These are phyloP conservation scores for Aporophyla nigra DNA, from an alignment of 2,888 invertebrate genomes.

Conservation along the genomic window DNA sequence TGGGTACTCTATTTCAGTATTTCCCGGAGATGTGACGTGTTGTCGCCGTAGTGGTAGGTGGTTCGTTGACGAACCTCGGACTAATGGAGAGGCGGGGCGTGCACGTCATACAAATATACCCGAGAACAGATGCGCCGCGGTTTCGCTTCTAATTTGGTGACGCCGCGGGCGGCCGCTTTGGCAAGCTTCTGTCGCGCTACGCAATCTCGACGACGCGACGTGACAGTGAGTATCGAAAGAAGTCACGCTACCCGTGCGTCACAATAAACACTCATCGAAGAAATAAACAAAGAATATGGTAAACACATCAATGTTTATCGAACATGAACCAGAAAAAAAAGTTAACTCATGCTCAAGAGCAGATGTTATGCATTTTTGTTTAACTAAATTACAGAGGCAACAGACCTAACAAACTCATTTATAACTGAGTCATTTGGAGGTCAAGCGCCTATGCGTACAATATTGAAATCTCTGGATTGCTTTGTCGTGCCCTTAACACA, in stretches of 20 bases:
- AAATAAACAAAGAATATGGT: slow-evolving; percentile 69
- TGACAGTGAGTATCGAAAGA: slow-evolving; percentile 52
- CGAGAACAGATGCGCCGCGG: slow-evolving; percentile 72
- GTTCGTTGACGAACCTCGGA: slow-evolving; percentile 76
- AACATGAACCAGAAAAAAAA: slow-evolving; percentile 56
- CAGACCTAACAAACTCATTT: slow-evolving; percentile 41
- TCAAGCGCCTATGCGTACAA: slow-evolving; percentile 15
- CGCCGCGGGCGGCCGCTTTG: slow-evolving; percentile 73
- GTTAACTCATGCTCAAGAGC: slow-evolving; percentile 26
- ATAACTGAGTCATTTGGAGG: slow-evolving; percentile 43
- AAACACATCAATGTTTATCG: slow-evolving; percentile 71
- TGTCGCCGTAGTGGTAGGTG: slow-evolving; percentile 73
- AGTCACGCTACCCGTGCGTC: slow-evolving; percentile 70
- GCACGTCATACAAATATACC: slow-evolving; percentile 83
- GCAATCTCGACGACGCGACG: slow-evolving; percentile 76
- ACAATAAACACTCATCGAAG: slow-evolving; percentile 57
- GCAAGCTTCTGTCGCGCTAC: slow-evolving; percentile 69
- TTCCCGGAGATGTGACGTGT: slow-evolving; percentile 74
- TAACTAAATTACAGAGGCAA: slow-evolving; percentile 30
- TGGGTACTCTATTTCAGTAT: slow-evolving; percentile 74
- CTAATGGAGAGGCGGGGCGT: slow-evolving; percentile 81
- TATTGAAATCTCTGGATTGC: slow-evolving; percentile 50
- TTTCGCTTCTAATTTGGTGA: slow-evolving; percentile 89
- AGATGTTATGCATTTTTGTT: slow-evolving; percentile 42
- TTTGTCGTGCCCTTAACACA: slow-evolving; percentile 67